Conservation (phyloP, 2,113 vertebrate species). For the Mesocricetus auratus region DNA sequence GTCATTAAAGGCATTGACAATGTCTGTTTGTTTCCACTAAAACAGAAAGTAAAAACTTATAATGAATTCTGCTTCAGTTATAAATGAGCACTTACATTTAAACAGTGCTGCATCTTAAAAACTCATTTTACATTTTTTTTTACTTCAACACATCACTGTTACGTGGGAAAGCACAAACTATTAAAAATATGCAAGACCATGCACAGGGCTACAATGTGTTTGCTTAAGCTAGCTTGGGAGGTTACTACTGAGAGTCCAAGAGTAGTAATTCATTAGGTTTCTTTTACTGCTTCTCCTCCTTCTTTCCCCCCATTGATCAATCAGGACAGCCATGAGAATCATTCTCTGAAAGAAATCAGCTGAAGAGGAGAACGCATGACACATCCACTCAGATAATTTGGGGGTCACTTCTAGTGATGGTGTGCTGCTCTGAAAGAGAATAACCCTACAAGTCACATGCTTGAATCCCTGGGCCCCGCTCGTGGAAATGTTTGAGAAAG, state of each 20-base stretch:
- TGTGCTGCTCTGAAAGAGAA: background rate
- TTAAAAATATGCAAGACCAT: background rate
- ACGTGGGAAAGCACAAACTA: background rate
- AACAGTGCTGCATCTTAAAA: background rate
- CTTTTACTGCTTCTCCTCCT: background rate
- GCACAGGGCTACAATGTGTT: rapidly evolving
- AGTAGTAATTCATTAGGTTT: background rate
- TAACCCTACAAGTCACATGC: background rate
- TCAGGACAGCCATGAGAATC: background rate
- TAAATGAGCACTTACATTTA: constrained; percentile 8
- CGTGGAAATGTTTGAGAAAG: background rate
- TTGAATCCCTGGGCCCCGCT: background rate
- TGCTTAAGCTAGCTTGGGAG: background rate
- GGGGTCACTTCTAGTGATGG: background rate
- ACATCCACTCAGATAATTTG: background rate
- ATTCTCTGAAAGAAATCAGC: background rate
- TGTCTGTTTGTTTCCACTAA: background rate
- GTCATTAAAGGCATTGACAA: background rate
- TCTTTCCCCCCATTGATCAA: background rate
- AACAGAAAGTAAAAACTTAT: background rate
- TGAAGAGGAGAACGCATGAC: background rate
- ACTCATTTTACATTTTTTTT: background rate
- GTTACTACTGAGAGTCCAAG: background rate
- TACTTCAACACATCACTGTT: background rate
- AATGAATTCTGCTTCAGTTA: background rate